These are phyloP conservation scores for Drosophila falleni DNA, from an alignment of 2,888 invertebrate species.

Conservation along the genomic window DNA sequence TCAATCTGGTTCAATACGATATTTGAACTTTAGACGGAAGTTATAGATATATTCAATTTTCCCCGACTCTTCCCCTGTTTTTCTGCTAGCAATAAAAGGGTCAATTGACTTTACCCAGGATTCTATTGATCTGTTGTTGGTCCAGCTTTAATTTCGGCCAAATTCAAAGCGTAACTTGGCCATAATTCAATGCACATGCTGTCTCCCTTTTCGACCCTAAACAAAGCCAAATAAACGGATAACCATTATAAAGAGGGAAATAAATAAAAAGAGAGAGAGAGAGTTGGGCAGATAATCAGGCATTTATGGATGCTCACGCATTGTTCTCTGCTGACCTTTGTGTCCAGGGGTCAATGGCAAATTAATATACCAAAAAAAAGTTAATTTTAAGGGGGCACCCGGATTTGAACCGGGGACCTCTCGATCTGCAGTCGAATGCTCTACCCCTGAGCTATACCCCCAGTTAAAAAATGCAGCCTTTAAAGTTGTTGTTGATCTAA, in stretches of 20 bases:
- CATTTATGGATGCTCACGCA: slow-evolving; percentile 30
- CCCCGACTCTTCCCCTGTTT: too few species aligned
- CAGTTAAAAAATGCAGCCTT: not conserved
- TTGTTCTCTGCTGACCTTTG: slow-evolving; percentile 7
- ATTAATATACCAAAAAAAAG: not conserved
- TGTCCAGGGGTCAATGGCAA: slow-evolving; percentile 15
- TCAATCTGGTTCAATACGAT: slow-evolving; percentile 58
- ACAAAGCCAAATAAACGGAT: slow-evolving; percentile 21
- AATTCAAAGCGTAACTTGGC: not conserved
- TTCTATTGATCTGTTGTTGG: slow-evolving; percentile 15
- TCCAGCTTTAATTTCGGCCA: slow-evolving; percentile 16
- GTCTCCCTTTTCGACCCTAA: not conserved
- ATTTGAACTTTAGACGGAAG: slow-evolving; percentile 13
- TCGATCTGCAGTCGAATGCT: slow-evolving; percentile 81
- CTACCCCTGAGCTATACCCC: slow-evolving; percentile 80
- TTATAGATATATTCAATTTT: not conserved
- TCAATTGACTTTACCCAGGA: slow-evolving; percentile 23
- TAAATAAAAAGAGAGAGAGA: not conserved
- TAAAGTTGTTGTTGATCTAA: slow-evolving; percentile 23
- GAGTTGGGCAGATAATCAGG: slow-evolving; percentile 27
- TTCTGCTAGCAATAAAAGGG: slow-evolving; percentile 31
- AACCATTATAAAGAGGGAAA: slow-evolving; percentile 22
- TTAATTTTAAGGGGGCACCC: slow-evolving; percentile 68
- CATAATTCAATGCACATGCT: slow-evolving; percentile 57
- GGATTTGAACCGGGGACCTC: slow-evolving; percentile 81